Evolutionary conservation across 2,113 vertebrate species (phyloP).

Genomic region (Oenanthe melanoleuca): DNA sequence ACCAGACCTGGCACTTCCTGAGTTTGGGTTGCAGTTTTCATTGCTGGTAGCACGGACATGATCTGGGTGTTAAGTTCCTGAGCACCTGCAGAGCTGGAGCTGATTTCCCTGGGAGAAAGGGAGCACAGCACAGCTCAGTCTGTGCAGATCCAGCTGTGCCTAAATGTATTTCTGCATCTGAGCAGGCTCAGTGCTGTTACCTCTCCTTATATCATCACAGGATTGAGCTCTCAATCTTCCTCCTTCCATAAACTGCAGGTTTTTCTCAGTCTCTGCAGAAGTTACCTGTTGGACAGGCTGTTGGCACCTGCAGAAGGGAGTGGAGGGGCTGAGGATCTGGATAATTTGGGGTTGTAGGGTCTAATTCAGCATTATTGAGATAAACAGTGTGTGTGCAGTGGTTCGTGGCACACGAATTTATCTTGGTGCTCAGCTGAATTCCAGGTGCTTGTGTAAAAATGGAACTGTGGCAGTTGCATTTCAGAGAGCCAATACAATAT

Average conservation of each 20-base stretch:
- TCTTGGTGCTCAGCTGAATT: not conserved
- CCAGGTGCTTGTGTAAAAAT: not conserved
- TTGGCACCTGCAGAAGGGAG: not conserved
- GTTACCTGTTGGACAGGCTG: not conserved
- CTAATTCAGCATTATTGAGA: not conserved
- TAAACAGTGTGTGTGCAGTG: fast-evolving
- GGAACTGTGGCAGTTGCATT: fast-evolving
- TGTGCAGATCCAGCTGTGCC: not conserved
- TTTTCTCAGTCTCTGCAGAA: not conserved
- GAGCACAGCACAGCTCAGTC: not conserved
- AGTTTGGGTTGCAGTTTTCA: not conserved
- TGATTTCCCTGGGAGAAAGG: not conserved
- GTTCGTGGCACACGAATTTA: fast-evolving
- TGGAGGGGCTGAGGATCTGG: not conserved
- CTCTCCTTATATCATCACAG: not conserved
- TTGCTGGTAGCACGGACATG: fast-evolving
- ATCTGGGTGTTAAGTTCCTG: not conserved
- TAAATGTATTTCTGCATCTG: not conserved
- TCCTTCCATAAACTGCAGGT: not conserved
- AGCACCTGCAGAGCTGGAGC: not conserved
- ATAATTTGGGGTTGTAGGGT: not conserved
- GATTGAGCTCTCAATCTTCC: fast-evolving
- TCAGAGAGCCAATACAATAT: fast-evolving
- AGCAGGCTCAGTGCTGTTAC: not conserved
- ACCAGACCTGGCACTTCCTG: fast-evolving